Base-by-base conservation (phyloP, 2,888 invertebrate genomes). In the Drosophila helvetica region DNA sequence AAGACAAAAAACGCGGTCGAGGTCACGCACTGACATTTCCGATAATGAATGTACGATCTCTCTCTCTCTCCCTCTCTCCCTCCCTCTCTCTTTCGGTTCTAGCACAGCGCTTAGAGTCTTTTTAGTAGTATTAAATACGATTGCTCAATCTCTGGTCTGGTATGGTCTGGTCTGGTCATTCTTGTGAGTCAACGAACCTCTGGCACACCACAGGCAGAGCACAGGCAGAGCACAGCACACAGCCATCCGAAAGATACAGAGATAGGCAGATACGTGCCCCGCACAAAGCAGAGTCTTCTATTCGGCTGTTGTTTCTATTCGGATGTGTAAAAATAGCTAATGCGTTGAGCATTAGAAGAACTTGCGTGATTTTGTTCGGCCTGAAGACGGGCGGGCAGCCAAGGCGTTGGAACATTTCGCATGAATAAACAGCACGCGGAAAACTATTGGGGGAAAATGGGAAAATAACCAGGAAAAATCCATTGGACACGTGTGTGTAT, bases 21-120 rank as follows among this genome's bases (percentile, higher is more conserved):
- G 89, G 85, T 88, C 85, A 85, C 72, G 70, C 75, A 74, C 83
- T 87, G 89, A 81, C 89, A 88, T 85, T 88, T 88, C 87, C 89
- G 64, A 65, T 67, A 75, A 75, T 75, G 66, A 67, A 66, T 75
- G 62, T 75, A 60, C 54, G 55, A 54, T 74, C 50, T 66, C 48
- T 47, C 52, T 6, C 25, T 8, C 27, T 27, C 25, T 25, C 7
- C 7, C 25, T 25, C 25, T 7, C 6, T 7, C 25, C 7, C 25
- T 7, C 8, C 1, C 27, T 27, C 25, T 25, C 7, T 27, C 8
- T 27, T 8, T 1, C 27, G 7, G 8, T 27, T 27, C 27, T 27
- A 27, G 27, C 27, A 8, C 27, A 27, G 27, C 27, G 27, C 27
- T 50, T 46, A 2, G 27, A 18, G 59, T 47, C 18, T 50, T 17